phyloP scores from a whole-genome alignment of 1,140 invertebrate species.

The Amphibalanus amphitrite region DNA sequence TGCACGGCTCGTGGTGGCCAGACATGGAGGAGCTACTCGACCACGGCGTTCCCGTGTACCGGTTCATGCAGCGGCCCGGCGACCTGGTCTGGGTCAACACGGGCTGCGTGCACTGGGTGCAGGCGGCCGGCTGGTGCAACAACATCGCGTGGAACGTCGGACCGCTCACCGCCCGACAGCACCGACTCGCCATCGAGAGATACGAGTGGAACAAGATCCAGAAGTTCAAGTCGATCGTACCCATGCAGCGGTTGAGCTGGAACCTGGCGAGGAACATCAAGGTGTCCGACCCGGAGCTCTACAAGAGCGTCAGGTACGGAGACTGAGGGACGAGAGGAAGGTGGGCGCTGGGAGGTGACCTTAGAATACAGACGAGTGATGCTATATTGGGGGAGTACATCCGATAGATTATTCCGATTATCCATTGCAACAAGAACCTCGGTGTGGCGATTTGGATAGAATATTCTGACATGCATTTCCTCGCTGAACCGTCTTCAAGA shows the following conservation, averaged over 20 bases:
- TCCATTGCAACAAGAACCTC: no score
- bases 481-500: no score
- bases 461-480: no score
- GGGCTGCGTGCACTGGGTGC: conserved; percentile 59
- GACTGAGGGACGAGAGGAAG: no score
- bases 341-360: no score
- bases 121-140: conserved; percentile 40
- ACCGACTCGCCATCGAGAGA: conserved; percentile 82
- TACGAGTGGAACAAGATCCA: conserved; percentile 99
- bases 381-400: no score
- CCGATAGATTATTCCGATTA: no score
- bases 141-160: conserved; percentile 99
- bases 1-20: conserved; percentile 99
- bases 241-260: conserved; percentile 97
- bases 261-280: conserved; percentile 93
- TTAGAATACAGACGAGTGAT: no score
- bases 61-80: conserved; percentile 93
- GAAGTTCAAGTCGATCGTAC: conserved; percentile 94
- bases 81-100: conserved; percentile 96
- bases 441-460: no score
- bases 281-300: conserved; percentile 78
- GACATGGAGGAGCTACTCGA: conserved; percentile 83
- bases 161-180: conserved; percentile 82
- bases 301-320: conserved; percentile 69
- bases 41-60: conserved; percentile 91